Percentiles rank a stretch among this genome's conserved stretches.
phyloP scores from a whole-genome alignment of 2,888 invertebrate species.

The Drosophila anomelani region DNA sequence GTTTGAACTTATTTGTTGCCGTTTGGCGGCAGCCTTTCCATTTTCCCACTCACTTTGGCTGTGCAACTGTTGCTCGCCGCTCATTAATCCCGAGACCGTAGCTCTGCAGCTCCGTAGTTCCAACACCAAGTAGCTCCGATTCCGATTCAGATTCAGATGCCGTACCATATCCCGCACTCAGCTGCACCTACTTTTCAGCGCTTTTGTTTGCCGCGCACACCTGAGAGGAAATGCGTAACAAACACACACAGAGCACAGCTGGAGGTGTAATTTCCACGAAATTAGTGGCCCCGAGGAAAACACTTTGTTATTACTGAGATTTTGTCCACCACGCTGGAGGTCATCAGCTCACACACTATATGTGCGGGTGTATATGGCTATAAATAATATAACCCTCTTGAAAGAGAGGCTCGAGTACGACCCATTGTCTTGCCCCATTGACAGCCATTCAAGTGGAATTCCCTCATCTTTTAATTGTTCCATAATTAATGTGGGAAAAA shows the following conservation, averaged over 20 bases:
- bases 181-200: slow-evolving; percentile 63
- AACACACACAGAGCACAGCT: slow-evolving; percentile 2
- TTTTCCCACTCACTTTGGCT: slow-evolving; percentile 59
- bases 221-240: slow-evolving; percentile 78
- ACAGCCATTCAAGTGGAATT: slow-evolving; percentile 73
- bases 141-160: slow-evolving; percentile 52
- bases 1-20: slow-evolving; percentile 48
- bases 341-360: slow-evolving; percentile 49
- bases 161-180: slow-evolving; percentile 49
- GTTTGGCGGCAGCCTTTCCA: slow-evolving; percentile 48
- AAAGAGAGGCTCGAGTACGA: slow-evolving; percentile 44
- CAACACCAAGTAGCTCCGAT: slow-evolving; percentile 50
- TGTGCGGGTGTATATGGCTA: slow-evolving; percentile 35
- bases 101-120: slow-evolving; percentile 33
- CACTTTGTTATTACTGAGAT: slow-evolving; percentile 52
- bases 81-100: slow-evolving; percentile 72
- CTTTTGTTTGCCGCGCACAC: slow-evolving; percentile 74
- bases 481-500: slow-evolving; percentile 78
- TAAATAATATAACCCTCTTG: slow-evolving; percentile 6
- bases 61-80: slow-evolving; percentile 60
- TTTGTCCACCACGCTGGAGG: slow-evolving; percentile 78
- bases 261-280: slow-evolving; percentile 68
- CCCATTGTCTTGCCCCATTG: slow-evolving; percentile 66
- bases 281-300: slow-evolving; percentile 59
- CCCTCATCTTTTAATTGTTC: slow-evolving; percentile 73